Conservation (phyloP, 2,113 vertebrate species). For the Ranitomeya imitator region DNA sequence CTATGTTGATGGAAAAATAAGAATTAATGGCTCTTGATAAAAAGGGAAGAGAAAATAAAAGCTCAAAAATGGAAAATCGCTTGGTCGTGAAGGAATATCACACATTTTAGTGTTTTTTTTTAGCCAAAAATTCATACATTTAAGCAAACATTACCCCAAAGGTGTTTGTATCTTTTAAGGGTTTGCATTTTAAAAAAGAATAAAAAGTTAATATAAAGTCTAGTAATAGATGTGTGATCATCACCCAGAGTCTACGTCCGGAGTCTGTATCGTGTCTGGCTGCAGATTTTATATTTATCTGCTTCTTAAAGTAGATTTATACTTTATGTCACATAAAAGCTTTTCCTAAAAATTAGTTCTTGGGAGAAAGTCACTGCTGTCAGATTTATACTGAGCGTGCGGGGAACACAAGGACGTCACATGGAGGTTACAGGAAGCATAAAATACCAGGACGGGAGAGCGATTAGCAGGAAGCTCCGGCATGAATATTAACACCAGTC, state of each 20-base stretch:
- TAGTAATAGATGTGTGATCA: neutral
- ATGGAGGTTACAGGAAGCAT: constrained; percentile 1
- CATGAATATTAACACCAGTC: neutral
- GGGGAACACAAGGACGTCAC: neutral
- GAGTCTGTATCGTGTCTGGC: neutral
- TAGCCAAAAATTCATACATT: no score
- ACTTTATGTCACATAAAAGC: neutral
- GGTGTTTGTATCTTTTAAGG: no score
- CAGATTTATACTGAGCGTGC: neutral
- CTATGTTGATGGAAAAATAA: no score
- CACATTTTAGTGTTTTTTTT: no score
- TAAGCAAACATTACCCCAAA: no score
- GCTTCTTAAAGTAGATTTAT: neutral
- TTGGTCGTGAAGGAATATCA: no score
- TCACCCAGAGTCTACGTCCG: neutral
- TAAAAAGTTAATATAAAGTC: neutral
- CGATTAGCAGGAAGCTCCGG: constrained; percentile 3
- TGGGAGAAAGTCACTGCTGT: constrained; percentile 18
- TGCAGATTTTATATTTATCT: neutral
- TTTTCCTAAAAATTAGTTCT: neutral
- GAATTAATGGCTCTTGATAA: no score
- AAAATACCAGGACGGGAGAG: neutral
- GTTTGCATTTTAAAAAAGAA: no score
- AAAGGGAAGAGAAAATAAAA: no score
- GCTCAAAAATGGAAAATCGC: no score